Conservation (phyloP, 2,888 invertebrate species). For the Parnassius glacialis region DNA sequence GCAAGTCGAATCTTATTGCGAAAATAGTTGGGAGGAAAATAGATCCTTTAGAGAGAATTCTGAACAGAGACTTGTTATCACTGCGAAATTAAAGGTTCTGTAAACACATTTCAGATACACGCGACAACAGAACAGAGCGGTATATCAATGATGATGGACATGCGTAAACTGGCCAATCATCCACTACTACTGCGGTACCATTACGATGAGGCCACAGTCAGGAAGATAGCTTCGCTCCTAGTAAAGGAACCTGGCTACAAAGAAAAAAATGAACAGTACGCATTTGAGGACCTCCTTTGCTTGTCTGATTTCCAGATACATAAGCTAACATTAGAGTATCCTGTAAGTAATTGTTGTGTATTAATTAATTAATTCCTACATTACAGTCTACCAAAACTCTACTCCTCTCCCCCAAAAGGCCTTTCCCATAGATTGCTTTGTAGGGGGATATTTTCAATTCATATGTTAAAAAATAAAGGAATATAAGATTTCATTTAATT, state of each 20-base stretch:
- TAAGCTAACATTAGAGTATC: conserved; percentile 85
- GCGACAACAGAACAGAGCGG: conserved; percentile 83
- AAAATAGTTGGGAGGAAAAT: too few relatives aligned
- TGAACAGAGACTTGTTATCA: too few relatives aligned
- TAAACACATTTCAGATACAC: conserved; percentile 54
- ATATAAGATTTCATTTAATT: too few relatives aligned
- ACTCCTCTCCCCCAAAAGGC: too few relatives aligned
- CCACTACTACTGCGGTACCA: conserved; percentile 90
- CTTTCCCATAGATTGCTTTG: too few relatives aligned
- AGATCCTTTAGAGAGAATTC: too few relatives aligned
- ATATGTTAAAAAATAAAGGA: too few relatives aligned
- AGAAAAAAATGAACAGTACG: conserved; percentile 88
- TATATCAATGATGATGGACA: conserved; percentile 93
- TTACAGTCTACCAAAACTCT: too few relatives aligned
- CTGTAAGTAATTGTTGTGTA: conserved; percentile 59
- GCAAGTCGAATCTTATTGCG: too few relatives aligned
- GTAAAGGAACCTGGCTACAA: conserved; percentile 85
- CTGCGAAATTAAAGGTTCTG: too few relatives aligned
- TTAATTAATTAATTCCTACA: too few relatives aligned
- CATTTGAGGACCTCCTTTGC: conserved; percentile 92
- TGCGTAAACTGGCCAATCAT: conserved; percentile 96
- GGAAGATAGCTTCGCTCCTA: conserved; percentile 85
- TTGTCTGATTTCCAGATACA: conserved; percentile 96
- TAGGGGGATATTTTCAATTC: too few relatives aligned
- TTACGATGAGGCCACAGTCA: conserved; percentile 83